Percentiles rank a stretch among this genome's conserved stretches.
phyloP scores from a whole-genome alignment of 2,797 vertebrate genomes.

The Helarctos malayanus region DNA sequence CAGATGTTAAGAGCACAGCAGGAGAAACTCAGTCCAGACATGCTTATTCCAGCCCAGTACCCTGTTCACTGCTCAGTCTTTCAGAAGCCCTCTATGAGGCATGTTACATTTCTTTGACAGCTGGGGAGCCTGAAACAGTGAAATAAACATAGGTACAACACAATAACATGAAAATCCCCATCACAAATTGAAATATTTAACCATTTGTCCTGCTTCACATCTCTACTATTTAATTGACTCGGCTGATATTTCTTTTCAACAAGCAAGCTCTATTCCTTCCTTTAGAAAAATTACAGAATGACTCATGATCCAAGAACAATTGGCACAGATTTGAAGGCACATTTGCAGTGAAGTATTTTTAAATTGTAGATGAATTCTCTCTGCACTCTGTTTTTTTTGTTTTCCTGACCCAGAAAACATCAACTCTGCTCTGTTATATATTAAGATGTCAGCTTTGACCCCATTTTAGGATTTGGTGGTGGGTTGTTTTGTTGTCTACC shows the following conservation, averaged over 20 bases:
- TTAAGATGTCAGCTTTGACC: slow-evolving; percentile 11
- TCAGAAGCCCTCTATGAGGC: neutral
- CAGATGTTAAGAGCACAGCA: neutral
- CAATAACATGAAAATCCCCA: neutral
- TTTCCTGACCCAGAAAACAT: slow-evolving; percentile 48
- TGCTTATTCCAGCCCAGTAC: neutral
- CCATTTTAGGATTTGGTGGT: neutral
- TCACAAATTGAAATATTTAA: slow-evolving; percentile 46
- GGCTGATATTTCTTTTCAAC: neutral
- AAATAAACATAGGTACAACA: neutral
- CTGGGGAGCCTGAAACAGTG: neutral
- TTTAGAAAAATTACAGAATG: neutral
- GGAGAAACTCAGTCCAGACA: neutral
- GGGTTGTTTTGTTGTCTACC: neutral
- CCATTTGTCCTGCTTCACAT: neutral
- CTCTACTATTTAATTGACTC: slow-evolving; percentile 21
- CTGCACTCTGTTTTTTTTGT: neutral
- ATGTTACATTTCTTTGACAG: neutral
- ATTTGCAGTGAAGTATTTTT: slow-evolving; percentile 55
- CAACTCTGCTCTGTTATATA: slow-evolving; percentile 32
- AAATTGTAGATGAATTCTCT: slow-evolving; percentile 58
- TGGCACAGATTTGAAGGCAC: slow-evolving; percentile 35
- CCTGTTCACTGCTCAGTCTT: neutral
- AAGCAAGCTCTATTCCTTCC: neutral
- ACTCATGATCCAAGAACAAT: neutral